Percentiles rank a stretch among this genome's conserved stretches.
Conservation (phyloP, 35 echinoderm and acorn worm species). For the Lytechinus pictus region DNA sequence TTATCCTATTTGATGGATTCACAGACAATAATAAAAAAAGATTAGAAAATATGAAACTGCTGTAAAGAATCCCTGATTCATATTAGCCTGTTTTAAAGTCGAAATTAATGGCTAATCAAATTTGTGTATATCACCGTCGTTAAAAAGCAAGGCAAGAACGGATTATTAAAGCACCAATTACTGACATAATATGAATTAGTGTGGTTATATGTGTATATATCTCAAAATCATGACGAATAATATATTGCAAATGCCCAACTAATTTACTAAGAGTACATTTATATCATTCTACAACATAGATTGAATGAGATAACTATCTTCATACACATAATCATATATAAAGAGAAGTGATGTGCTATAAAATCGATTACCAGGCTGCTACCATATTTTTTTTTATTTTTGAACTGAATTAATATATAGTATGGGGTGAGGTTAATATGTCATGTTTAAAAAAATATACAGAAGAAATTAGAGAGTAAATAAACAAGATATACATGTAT, state of each 20-base stretch:
- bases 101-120: neutral
- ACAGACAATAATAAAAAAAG: too few species aligned
- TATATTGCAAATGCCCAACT: neutral
- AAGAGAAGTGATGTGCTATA: neutral
- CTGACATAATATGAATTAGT: neutral
- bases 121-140: neutral
- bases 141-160: neutral
- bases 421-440: too few species aligned
- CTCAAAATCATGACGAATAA: neutral
- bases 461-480: too few species aligned
- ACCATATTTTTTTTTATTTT: too few species aligned
- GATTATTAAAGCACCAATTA: neutral
- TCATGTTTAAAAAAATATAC: too few species aligned
- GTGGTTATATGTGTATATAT: neutral
- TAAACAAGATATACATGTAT: too few species aligned
- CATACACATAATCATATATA: neutral
- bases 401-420: too few species aligned
- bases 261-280: neutral
- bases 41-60: too few species aligned
- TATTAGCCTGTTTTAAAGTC: neutral
- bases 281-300: neutral
- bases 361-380: neutral
- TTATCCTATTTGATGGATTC: too few species aligned
- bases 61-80: neutral
- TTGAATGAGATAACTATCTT: neutral